These are phyloP conservation scores for Marronus borbonicus DNA, from an alignment of 2,888 invertebrate genomes.

Conservation along the genomic window DNA sequence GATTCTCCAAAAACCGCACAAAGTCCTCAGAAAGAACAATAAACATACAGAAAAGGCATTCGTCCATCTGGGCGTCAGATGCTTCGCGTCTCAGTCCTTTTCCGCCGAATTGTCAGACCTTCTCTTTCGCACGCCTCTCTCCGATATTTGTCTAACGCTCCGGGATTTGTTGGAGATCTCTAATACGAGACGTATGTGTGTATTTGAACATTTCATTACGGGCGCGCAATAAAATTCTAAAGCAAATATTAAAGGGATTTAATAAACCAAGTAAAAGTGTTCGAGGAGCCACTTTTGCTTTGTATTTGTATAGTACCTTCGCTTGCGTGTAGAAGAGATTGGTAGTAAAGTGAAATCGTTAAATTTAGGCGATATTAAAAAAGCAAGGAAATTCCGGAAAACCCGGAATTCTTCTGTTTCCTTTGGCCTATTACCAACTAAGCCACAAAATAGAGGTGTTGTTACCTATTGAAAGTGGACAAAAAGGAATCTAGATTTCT, in stretches of 20 bases:
- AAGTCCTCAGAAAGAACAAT: constrained; percentile 36
- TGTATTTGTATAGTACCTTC: background rate
- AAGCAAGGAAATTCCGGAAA: too few relatives aligned
- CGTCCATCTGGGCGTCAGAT: background rate
- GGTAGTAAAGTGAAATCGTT: background rate
- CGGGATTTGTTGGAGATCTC: constrained; percentile 34
- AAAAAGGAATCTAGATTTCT: too few relatives aligned
- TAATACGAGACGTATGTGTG: constrained; percentile 44
- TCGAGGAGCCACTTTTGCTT: background rate
- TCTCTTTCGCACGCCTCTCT: constrained; percentile 6
- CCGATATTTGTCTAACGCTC: constrained; percentile 36
- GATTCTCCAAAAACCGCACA: constrained; percentile 45
- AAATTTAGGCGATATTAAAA: background rate
- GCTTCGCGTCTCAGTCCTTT: background rate
- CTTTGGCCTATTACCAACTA: too few relatives aligned
- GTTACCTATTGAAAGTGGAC: too few relatives aligned
- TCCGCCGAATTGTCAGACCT: background rate
- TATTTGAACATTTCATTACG: constrained; percentile 45
- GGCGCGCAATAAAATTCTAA: constrained; percentile 29
- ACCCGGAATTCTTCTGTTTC: too few relatives aligned
- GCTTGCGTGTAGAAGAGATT: background rate
- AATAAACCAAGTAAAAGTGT: constrained; percentile 4
- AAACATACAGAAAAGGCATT: constrained; percentile 12
- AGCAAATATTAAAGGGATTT: constrained; percentile 36
- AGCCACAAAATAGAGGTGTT: too few relatives aligned